Conservation (phyloP, 2,888 invertebrate genomes). For the Thelaira solivaga region DNA sequence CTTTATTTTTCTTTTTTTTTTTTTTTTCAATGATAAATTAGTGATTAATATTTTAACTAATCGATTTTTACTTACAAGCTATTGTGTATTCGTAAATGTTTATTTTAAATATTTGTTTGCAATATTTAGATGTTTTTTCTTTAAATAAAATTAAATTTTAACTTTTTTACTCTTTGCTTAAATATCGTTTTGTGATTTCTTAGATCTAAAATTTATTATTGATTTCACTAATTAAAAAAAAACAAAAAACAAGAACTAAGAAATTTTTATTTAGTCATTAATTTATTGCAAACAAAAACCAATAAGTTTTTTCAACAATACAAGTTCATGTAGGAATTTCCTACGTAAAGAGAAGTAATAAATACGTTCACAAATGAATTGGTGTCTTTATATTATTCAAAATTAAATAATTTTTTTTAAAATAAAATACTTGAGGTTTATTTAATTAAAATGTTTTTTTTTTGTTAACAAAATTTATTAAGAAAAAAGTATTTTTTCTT, state of each 20-base stretch:
- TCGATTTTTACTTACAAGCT: conserved; percentile 18
- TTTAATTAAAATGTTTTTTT: no score
- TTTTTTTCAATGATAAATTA: conserved; percentile 30
- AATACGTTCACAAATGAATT: no score
- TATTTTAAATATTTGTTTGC: conserved; percentile 21
- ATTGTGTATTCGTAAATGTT: neutral
- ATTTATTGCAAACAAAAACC: conserved; percentile 24
- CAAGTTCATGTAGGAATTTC: no score
- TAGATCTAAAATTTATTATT: conserved; percentile 3
- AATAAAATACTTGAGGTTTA: no score
- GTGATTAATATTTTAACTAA: conserved; percentile 56
- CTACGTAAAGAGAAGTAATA: no score
- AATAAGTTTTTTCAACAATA: neutral
- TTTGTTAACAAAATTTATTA: neutral
- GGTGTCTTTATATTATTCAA: no score
- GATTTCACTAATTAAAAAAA: conserved; percentile 5
- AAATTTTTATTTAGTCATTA: neutral
- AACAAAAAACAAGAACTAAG: neutral
- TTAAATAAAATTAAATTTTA: conserved; percentile 6
- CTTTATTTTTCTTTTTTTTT: no score
- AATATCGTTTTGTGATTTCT: neutral
- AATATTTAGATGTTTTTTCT: conserved; percentile 8
- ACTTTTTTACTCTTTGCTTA: neutral
- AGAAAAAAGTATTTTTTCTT: neutral
- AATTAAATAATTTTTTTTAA: no score